Percentiles rank a stretch among this genome's conserved stretches.
These are phyloP conservation scores for Corydoras maculifer DNA, from an alignment of 2,113 vertebrate species.

Conservation along the genomic window DNA sequence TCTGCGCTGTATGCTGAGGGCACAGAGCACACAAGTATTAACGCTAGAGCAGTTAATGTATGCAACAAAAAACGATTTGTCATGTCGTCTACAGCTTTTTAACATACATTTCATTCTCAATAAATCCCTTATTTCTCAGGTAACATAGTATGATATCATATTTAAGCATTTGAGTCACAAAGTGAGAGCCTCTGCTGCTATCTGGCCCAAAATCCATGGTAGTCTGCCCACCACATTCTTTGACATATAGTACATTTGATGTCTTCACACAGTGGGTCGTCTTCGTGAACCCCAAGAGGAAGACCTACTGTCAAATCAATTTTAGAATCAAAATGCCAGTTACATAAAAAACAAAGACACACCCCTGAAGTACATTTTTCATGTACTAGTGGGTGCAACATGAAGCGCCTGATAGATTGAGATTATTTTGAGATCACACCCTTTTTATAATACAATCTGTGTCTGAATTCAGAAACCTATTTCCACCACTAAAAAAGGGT, in stretches of 20 bases:
- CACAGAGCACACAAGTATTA: constrained; percentile 5
- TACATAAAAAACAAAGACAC: constrained; percentile 51
- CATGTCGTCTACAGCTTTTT: background rate
- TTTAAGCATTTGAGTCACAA: too few relatives aligned
- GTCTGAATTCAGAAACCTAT: too few relatives aligned
- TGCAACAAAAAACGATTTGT: background rate
- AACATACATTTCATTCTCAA: background rate
- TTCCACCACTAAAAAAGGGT: too few relatives aligned
- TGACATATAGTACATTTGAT: constrained; percentile 57
- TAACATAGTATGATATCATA: too few relatives aligned
- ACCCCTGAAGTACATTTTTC: constrained; percentile 9
- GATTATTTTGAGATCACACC: background rate
- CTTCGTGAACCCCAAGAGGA: constrained; percentile 42
- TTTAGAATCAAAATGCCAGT: constrained; percentile 56
- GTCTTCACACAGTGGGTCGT: constrained; percentile 50
- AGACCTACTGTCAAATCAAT: constrained; percentile 49
- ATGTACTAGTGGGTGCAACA: background rate
- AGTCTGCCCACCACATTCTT: too few relatives aligned
- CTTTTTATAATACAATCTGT: too few relatives aligned
- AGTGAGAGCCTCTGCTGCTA: too few relatives aligned
- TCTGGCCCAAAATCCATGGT: too few relatives aligned
- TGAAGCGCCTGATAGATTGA: background rate
- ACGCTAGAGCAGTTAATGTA: background rate
- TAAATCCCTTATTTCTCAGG: too few relatives aligned
- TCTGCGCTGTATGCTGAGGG: constrained; percentile 89